A percentile compares a stretch with the other conserved stretches of the same genome.
These are phyloP conservation scores for Eledona agricola DNA, from an alignment of 2,888 invertebrate species.

Conservation along the genomic window DNA sequence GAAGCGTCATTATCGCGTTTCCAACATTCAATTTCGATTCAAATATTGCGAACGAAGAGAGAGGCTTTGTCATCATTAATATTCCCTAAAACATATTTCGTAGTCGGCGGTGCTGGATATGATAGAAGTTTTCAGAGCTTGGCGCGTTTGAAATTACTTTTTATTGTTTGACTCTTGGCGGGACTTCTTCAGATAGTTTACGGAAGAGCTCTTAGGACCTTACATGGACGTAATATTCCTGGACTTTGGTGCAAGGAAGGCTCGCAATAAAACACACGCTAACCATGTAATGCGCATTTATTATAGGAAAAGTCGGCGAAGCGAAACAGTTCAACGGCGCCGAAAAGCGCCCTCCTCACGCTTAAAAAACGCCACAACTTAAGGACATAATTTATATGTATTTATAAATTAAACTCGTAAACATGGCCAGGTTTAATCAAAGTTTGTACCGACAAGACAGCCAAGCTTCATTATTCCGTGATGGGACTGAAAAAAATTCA, in stretches of 20 bases:
- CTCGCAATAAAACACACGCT: too few relatives aligned
- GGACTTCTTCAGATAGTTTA: slow-evolving; percentile 12
- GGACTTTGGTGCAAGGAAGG: too few relatives aligned
- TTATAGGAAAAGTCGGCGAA: too few relatives aligned
- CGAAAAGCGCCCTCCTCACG: too few relatives aligned
- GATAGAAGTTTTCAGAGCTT: not conserved
- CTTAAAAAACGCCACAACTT: too few relatives aligned
- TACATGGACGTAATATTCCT: slow-evolving; percentile 7
- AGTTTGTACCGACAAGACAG: too few relatives aligned
- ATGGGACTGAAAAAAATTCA: not conserved
- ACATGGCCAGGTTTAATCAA: too few relatives aligned
- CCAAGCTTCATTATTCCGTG: too few relatives aligned
- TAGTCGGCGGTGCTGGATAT: not conserved
- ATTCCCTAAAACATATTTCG: not conserved
- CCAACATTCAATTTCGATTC: not conserved
- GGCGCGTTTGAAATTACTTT: slow-evolving; percentile 3
- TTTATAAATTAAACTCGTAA: too few relatives aligned
- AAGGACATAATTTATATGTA: too few relatives aligned
- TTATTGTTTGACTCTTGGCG: slow-evolving; percentile 10
- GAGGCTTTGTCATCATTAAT: not conserved
- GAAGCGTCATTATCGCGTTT: slow-evolving; percentile 1
- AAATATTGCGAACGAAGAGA: not conserved
- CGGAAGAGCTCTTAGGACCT: slow-evolving; percentile 12
- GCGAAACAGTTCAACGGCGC: too few relatives aligned
- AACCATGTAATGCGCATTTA: too few relatives aligned